A percentile compares a stretch with the other conserved stretches of the same genome.
Conservation (phyloP, 1,140 invertebrate species). For the Gryon sp. region DNA sequence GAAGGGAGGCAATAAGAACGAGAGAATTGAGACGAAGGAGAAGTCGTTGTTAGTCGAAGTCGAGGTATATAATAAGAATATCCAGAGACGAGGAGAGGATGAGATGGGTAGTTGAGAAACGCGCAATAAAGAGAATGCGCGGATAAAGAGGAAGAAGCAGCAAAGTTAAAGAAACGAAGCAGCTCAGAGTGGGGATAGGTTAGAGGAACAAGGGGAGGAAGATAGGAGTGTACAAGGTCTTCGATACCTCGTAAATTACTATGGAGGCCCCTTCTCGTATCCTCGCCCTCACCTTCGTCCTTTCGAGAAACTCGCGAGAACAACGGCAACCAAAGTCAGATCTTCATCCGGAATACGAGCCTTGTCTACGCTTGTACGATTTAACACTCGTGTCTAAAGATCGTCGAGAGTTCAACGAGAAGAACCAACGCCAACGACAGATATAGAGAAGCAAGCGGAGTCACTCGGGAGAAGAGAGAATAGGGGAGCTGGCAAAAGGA, state of each 20-base stretch:
- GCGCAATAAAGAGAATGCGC: constrained; percentile 11
- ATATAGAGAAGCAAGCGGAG: no score
- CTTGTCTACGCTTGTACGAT: constrained; percentile 60
- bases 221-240: constrained; percentile 79
- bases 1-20: neutral
- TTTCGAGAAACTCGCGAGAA: constrained; percentile 60
- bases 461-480: no score
- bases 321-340: constrained; percentile 52
- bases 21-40: constrained; percentile 21
- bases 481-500: no score
- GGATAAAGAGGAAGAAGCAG: constrained; percentile 37
- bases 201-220: constrained; percentile 63
- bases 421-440: no score
- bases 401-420: constrained; percentile 26
- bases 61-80: constrained; percentile 10
- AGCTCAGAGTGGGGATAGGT: constrained; percentile 71
- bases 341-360: constrained; percentile 56
- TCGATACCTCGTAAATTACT: constrained; percentile 80
- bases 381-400: constrained; percentile 48
- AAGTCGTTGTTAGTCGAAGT: constrained; percentile 1
- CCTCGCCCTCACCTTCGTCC: constrained; percentile 56
- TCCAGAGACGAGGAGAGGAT: constrained; percentile 1
- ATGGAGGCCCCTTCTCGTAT: constrained; percentile 57
- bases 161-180: constrained; percentile 51
- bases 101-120: constrained; percentile 9